These are phyloP conservation scores for Catharus bicknelli DNA, from an alignment of 2,113 vertebrate species.

Conservation along the genomic window DNA sequence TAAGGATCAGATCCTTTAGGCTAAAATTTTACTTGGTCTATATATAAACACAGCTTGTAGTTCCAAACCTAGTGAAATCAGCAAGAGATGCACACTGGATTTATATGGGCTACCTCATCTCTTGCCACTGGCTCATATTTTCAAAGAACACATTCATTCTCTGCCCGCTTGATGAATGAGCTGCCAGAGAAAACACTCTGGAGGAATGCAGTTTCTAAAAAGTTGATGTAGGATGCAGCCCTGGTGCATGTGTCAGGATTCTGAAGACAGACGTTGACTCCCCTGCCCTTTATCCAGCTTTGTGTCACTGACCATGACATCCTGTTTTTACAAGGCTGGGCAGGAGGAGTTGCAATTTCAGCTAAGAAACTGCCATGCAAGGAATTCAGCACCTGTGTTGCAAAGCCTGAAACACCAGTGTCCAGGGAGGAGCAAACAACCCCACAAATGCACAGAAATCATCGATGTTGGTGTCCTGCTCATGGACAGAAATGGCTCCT, in stretches of 20 bases:
- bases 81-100: background rate
- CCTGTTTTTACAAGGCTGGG: background rate
- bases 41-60: background rate
- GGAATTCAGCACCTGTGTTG: background rate
- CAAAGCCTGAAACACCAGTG: background rate
- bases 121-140: background rate
- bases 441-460: background rate
- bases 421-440: background rate
- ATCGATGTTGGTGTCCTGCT: rapidly evolving
- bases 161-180: background rate
- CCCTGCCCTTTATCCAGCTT: background rate
- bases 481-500: background rate
- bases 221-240: background rate
- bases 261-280: background rate
- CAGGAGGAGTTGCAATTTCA: slow-evolving; percentile 7
- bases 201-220: background rate
- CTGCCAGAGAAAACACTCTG: background rate
- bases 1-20: background rate
- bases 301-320: background rate
- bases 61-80: background rate
- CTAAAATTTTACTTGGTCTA: background rate
- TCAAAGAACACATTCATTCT: background rate
- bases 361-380: background rate
- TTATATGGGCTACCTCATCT: background rate
- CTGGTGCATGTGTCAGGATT: background rate